Evolutionary conservation across 2,888 invertebrate species (phyloP), one percentile per base, ranked within the genome.

Genomic region (Phengaris arion): DNA sequence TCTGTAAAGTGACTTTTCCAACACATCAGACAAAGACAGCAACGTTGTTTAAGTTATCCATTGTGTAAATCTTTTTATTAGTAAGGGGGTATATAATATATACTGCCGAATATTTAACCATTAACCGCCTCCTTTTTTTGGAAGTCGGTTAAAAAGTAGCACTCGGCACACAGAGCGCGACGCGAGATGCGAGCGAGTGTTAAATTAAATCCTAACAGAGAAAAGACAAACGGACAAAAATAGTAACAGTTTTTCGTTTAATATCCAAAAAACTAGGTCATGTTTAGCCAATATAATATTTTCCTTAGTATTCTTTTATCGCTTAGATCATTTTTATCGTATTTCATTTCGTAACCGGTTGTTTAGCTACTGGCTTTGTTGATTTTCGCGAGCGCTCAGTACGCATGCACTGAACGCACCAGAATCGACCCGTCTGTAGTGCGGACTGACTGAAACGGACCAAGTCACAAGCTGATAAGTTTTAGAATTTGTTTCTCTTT

Each of bases 351-450:
- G 45, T 55, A 57, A 52, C 9, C 74, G 22, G 46, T 15, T 35
- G 64, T 45, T 64, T 45, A 64, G 64, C 64, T 22, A 22, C 59
- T 22, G 59, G 59, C 59, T 64, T 64, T 64, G 74, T 74, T 54
- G 68, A 51, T 45, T 72, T 45, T 73, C 72, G 59, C 55, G 72
- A 70, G 77, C 74, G 73, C 54, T 74, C 72, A 79, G 86, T 85
- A 77, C 86, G 69, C 77, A 76, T 81, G 86, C 81, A 86, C 85
- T 78, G 74, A 84, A 81, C 79, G 80, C 80, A 83, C 82, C 75
- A 76, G 77, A 73, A 79, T 78, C 80, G 81, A 79, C 80, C 79
- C 78, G 75, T 74, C 74, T 70, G 35, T 54, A 68, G 55, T 69
- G 68, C 74, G 75, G 59, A 55, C 54, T 64, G 35, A 76, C 57